Evolutionary conservation across 1,140 invertebrate species (phyloP), one percentile per base, ranked within the genome.

Genomic region (Agrilus planipennis): DNA sequence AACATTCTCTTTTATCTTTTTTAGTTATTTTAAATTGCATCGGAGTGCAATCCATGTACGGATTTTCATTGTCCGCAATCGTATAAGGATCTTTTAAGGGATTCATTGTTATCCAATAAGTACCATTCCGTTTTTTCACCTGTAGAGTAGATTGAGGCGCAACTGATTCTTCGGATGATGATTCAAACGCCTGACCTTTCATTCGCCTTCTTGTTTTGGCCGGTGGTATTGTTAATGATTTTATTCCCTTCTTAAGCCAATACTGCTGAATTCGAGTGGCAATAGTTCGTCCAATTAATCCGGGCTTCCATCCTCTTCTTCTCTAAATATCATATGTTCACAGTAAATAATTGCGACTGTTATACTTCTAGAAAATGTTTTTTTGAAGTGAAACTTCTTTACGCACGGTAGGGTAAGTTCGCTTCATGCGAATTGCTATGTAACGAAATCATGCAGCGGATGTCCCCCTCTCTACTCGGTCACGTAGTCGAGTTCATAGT

Each of bases 21-120:
- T 71, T 72, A 14, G 65, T 65, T 14, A 72, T 72, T 53, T 69
- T 71, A 45, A 73, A 73, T 29, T 71, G 53, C 51, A 73, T 55
- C 0, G 71, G 71, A 34, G 69, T 67, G 30, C 69, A 72, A 18
- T 71, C 66, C 17, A 73, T 69, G 45, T 71, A 73, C 0, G 71
- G 70, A 53, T 70, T 65, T 54, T 73, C 70, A 36, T 67, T 67
- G 6, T 61, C 59, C 3, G 55, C 51, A 32, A 72, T 55, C 21
- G 61, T 65, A 19, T 59, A 59, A 5, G 71, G 56, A 49, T 72
- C 67, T 54, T 70, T 71, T 9, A 72, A 43, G 4, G 72, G 72
- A 52, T 72, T 68, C 31, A 73, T 67, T 39, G 68, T 69, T 30
- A 75, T 67, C 29, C 63, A 70, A 49, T 71, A 71, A 3, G 62